Conservation (phyloP, 1,140 invertebrate genomes). For the Euglossa dilemma region DNA sequence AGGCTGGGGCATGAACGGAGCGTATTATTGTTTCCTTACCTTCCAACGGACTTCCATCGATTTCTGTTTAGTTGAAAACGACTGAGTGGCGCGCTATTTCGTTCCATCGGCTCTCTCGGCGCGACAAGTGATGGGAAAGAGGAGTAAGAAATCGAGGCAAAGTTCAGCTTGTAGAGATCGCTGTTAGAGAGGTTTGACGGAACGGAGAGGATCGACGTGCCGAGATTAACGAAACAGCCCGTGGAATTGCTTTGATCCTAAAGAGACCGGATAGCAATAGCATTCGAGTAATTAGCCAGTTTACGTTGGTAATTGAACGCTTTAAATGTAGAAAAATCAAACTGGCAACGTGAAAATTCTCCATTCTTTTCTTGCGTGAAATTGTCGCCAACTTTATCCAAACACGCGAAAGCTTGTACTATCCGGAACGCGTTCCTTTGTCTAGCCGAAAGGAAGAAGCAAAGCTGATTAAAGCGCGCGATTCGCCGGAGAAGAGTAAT, state of each 20-base stretch:
- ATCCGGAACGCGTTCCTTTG: no score
- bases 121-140: not conserved
- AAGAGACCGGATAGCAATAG: no score
- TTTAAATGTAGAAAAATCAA: no score
- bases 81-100: not conserved
- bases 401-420: no score
- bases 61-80: conserved; percentile 15
- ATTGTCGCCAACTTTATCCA: no score
- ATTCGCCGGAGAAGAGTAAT: no score
- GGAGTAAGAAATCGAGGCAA: not conserved
- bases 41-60: conserved; percentile 5
- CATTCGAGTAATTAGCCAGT: not conserved
- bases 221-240: not conserved
- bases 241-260: not conserved
- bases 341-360: no score
- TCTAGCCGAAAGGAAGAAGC: no score
- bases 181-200: conserved; percentile 2
- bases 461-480: no score
- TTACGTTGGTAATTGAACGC: no score
- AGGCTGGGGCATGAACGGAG: not conserved
- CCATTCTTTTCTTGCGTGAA: no score
- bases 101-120: not conserved
- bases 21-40: conserved; percentile 24
- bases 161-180: not conserved
- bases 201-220: not conserved